Conservation (phyloP, 2,888 invertebrate species). For the Neuroscelio doddi region DNA sequence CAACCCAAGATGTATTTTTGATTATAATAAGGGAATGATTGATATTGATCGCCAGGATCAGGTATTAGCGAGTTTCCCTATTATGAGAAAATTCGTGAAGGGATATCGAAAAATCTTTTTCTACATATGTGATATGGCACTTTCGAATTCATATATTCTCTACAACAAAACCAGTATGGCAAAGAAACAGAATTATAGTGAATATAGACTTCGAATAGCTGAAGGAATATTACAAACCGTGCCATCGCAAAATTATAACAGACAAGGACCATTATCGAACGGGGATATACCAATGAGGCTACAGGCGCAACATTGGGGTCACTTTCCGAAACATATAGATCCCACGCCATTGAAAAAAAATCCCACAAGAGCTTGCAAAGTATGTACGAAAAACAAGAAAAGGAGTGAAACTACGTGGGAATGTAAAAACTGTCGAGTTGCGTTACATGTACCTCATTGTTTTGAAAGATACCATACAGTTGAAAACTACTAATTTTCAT, state of each 20-base stretch:
- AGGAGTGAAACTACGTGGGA: conserved; percentile 25
- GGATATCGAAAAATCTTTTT: conserved; percentile 31
- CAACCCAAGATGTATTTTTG: conserved; percentile 33
- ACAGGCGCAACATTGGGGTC: conserved; percentile 30
- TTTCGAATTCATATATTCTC: conserved; percentile 37
- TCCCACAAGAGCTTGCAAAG: conserved; percentile 20
- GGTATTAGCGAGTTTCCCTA: conserved; percentile 25
- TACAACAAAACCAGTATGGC: conserved; percentile 23
- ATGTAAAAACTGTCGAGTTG: conserved; percentile 24
- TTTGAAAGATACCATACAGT: too few species aligned
- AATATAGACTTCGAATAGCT: conserved; percentile 32
- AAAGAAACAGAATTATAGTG: conserved; percentile 20
- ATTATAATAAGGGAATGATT: conserved; percentile 37
- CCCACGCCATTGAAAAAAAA: conserved; percentile 24
- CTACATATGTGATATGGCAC: conserved; percentile 28
- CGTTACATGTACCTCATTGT: too few species aligned
- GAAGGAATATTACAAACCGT: conserved; percentile 22
- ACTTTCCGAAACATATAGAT: conserved; percentile 18
- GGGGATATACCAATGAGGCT: conserved; percentile 18
- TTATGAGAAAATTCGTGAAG: conserved; percentile 34
- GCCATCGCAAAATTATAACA: conserved; percentile 20
- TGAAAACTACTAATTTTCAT: too few species aligned
- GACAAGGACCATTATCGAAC: conserved; percentile 15
- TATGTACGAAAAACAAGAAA: neutral
- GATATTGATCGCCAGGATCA: conserved; percentile 33